A percentile compares a stretch with the other conserved stretches of the same genome.
Evolutionary conservation across 2,113 vertebrate genomes (phyloP).

Genomic region (Zeus faber): DNA sequence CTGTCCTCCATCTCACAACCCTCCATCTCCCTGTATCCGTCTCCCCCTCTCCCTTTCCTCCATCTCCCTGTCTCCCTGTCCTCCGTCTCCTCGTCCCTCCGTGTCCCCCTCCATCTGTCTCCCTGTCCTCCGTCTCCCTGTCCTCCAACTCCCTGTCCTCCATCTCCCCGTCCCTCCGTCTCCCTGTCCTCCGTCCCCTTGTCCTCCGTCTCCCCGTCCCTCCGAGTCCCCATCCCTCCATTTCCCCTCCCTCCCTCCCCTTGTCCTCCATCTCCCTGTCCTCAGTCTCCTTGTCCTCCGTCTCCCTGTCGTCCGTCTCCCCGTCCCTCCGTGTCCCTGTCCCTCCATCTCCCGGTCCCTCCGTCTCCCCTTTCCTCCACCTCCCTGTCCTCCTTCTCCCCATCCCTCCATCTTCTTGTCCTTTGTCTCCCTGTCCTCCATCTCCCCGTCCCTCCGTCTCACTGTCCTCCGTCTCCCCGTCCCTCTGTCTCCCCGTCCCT

Average conservation of each 20-base stretch:
- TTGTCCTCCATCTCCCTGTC: not conserved
- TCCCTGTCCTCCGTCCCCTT: not conserved
- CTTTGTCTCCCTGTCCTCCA: constrained; percentile 56
- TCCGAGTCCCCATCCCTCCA: constrained; percentile 69
- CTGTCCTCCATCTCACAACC: constrained; percentile 68
- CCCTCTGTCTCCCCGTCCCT: no score
- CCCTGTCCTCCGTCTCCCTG: not conserved
- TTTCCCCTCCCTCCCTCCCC: constrained; percentile 55
- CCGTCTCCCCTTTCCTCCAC: constrained; percentile 34
- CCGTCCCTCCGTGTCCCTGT: constrained; percentile 34
- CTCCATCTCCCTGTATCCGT: constrained; percentile 29
- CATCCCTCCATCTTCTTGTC: constrained; percentile 46
- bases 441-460: constrained; percentile 11
- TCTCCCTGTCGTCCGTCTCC: not conserved
- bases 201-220: constrained; percentile 51
- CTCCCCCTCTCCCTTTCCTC: constrained; percentile 12
- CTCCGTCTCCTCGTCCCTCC: not conserved
- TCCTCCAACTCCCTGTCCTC: no score
- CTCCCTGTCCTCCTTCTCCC: not conserved
- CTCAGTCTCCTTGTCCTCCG: constrained; percentile 35
- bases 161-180: constrained; percentile 34
- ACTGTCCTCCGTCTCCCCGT: no score
- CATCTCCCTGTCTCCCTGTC: constrained; percentile 17
- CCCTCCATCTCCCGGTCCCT: not conserved
- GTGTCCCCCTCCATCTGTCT: constrained; percentile 47